These are phyloP conservation scores for Brachionus plicatilis DNA, from an alignment of 1,140 invertebrate genomes.

Conservation along the genomic window DNA sequence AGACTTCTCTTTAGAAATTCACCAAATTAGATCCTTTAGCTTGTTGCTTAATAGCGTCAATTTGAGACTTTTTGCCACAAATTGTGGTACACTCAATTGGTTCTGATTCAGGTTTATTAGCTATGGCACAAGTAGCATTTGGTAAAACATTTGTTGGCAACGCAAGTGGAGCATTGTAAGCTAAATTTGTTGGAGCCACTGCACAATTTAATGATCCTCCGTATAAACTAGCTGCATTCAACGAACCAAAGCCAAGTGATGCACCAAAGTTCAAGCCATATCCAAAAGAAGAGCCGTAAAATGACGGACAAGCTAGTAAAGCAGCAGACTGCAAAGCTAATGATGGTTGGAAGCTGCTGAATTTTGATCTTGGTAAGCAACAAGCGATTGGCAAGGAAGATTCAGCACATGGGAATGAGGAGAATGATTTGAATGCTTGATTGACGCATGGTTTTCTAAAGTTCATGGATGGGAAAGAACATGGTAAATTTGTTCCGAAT, in stretches of 20 bases:
- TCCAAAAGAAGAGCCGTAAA: not conserved
- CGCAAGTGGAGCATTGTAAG: not conserved
- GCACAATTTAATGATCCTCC: not conserved
- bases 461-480: not conserved
- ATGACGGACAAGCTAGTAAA: not conserved
- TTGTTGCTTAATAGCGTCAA: not conserved
- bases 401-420: not conserved
- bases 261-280: not conserved
- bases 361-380: not conserved
- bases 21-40: not conserved
- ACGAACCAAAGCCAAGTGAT: not conserved
- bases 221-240: not conserved
- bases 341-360: not conserved
- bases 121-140: not conserved
- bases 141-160: not conserved
- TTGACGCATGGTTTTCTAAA: not conserved
- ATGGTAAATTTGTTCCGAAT: not conserved
- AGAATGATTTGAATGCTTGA: not conserved
- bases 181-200: not conserved
- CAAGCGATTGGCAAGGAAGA: not conserved
- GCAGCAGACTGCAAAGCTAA: not conserved
- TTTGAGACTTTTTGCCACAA: conserved; percentile 1
- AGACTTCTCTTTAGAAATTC: not conserved
- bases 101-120: not conserved
- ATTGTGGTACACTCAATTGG: not conserved